These are phyloP conservation scores for Vipera latastei DNA, from an alignment of 2,797 vertebrate species.

Conservation along the genomic window DNA sequence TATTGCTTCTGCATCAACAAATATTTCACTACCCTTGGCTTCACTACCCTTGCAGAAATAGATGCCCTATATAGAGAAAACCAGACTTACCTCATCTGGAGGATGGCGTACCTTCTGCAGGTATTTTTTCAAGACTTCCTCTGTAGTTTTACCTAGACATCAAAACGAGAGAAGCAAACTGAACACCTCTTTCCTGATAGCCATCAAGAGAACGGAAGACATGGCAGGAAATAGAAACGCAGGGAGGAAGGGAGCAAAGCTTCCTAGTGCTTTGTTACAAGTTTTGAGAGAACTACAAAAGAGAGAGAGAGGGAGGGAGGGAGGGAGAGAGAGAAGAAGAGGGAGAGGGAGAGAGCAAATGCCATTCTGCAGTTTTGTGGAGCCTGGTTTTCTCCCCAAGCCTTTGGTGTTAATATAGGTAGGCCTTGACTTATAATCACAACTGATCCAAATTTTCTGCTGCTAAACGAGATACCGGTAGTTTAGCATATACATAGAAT, in stretches of 20 bases:
- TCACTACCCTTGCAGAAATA: background rate
- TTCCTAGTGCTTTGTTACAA: background rate
- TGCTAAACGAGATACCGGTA: background rate
- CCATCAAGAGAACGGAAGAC: background rate
- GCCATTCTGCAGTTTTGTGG: background rate
- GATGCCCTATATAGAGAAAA: background rate
- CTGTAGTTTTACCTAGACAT: conserved; percentile 86
- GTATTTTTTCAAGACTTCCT: conserved; percentile 93
- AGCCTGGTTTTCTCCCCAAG: background rate
- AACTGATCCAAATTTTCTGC: background rate
- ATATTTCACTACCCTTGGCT: background rate
- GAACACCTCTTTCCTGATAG: background rate
- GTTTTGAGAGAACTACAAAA: background rate
- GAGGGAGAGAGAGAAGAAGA: background rate
- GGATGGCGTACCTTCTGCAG: conserved; percentile 93
- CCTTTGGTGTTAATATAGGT: background rate
- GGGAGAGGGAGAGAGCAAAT: background rate
- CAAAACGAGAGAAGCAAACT: background rate
- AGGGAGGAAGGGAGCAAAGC: rapidly evolving
- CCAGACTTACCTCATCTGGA: conserved; percentile 82
- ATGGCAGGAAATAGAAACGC: background rate
- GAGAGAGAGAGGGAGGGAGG: background rate
- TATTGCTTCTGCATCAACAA: background rate
- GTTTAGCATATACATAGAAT: no score
- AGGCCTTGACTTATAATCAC: background rate